Evolutionary conservation across 2,888 invertebrate genomes (phyloP).

Genomic region (Artemia sp.): DNA sequence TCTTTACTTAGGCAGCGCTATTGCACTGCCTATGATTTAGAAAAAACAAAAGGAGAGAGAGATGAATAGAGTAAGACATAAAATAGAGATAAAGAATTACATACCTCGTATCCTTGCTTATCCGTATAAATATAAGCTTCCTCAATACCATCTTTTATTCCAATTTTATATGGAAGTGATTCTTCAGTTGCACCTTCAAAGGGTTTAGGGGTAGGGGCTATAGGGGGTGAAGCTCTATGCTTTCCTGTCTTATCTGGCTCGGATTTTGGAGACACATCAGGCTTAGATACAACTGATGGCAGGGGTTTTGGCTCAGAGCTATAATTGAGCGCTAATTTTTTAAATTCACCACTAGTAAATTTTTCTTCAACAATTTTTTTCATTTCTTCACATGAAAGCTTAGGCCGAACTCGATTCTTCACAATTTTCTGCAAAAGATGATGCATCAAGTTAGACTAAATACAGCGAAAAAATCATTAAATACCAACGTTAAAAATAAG

Average conservation of each 20-base stretch:
- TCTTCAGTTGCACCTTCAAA: not conserved
- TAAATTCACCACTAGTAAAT: not conserved
- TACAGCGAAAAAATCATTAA: too few relatives aligned
- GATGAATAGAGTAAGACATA: too few relatives aligned
- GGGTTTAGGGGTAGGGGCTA: too few relatives aligned
- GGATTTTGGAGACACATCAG: not conserved
- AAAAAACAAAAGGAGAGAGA: too few relatives aligned
- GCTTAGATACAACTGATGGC: not conserved
- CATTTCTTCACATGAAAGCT: slow-evolving; percentile 2
- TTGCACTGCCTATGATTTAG: too few relatives aligned
- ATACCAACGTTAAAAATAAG: too few relatives aligned
- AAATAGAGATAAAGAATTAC: too few relatives aligned
- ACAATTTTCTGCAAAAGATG: not conserved
- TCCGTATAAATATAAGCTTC: slow-evolving; percentile 5
- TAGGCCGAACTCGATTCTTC: not conserved
- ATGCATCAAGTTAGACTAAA: too few relatives aligned
- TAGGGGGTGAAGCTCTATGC: not conserved
- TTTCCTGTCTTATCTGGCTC: not conserved
- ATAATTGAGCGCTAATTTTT: not conserved
- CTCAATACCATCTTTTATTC: not conserved
- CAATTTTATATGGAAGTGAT: not conserved
- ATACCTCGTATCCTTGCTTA: not conserved
- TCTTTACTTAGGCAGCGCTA: too few relatives aligned
- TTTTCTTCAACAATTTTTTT: not conserved
- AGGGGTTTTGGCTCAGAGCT: slow-evolving; percentile 2